Base-by-base conservation (phyloP, 2,888 invertebrate species). In the Malthinus flaveolus region DNA sequence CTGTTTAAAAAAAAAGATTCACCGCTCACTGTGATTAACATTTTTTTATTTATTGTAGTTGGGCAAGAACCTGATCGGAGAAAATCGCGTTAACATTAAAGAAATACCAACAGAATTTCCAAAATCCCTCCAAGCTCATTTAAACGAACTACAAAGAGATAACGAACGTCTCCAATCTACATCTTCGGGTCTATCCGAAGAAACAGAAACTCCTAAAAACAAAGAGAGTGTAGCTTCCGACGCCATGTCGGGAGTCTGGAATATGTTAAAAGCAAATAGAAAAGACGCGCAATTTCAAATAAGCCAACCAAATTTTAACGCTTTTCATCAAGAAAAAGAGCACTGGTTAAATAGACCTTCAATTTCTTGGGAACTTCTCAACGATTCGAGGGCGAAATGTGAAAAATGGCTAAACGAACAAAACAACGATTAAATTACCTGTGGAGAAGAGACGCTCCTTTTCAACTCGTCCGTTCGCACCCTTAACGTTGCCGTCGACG, bases 381-480 rank as follows among this genome's bases (percentile, higher is more conserved):
- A 75, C 36, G 56, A 65, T 11, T 71, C 75, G 0, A 69, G 67
- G 54, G 46, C 63, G 15, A 76, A 76, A 59, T 75, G 75, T 61
- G 65, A 71, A 48, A 66, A 69, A 46, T 76, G 76, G 76, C 59
- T 76, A 47, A 56, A 64, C 7, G 56, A 66, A 51, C 59, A 67
- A 44, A 45, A 61, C 1, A 49, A 12, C 8, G 11, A 34, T 32
- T 49, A 56, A 60, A n/a, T 68, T 70, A 85, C 86, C 80, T 85
- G 85, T 56, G 86, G 86, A 54, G 85, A 84, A 12, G 86, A 87
- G 56, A 82, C 81, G 65, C 85, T 84, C 57, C 86, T 78, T 66
- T 83, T 82, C 23, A 86, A 75, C 72, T 86, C 86, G 62, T 86
- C 84, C 45, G 82, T 81, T 67, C 83, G 80, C 42, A 85, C 82